Conservation (phyloP, 2,888 invertebrate species). For the Morpho helenor region DNA sequence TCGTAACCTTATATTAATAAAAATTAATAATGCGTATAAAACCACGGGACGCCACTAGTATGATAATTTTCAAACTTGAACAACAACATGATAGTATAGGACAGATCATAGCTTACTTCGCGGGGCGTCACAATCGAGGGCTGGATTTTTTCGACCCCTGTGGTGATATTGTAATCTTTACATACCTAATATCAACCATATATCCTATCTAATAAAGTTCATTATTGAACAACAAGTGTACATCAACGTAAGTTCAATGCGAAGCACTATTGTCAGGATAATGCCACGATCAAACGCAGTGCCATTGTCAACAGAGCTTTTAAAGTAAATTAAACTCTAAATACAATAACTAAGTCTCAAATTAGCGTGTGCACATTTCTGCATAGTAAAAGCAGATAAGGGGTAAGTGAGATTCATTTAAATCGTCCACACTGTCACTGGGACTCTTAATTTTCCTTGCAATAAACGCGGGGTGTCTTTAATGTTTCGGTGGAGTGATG, state of each 20-base stretch:
- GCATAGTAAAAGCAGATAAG: constrained; percentile 45
- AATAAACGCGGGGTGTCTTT: constrained; percentile 34
- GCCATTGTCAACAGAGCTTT: constrained; percentile 47
- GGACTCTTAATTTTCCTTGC: constrained; percentile 69
- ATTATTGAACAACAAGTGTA: constrained; percentile 41
- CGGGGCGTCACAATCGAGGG: constrained; percentile 75
- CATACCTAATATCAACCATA: constrained; percentile 44
- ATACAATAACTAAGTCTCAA: constrained; percentile 12
- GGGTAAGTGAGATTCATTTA: constrained; percentile 75
- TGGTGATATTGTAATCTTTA: constrained; percentile 55
- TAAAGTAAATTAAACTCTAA: constrained; percentile 34
- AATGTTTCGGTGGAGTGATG: constrained; percentile 30
- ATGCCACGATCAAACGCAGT: constrained; percentile 73
- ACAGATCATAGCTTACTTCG: constrained; percentile 76
- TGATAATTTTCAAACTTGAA: constrained; percentile 3
- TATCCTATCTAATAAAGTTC: constrained; percentile 31
- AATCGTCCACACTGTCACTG: constrained; percentile 71
- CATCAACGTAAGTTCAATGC: constrained; percentile 69
- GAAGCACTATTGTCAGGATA: constrained; percentile 74
- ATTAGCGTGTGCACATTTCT: constrained; percentile 29
- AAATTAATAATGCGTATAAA: too few species aligned
- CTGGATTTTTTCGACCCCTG: constrained; percentile 71
- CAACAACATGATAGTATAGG: constrained; percentile 57
- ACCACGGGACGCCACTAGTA: too few species aligned
- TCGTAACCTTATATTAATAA: too few species aligned